Evolutionary conservation across 2,888 invertebrate species (phyloP), one percentile per base, ranked within the genome.

Genomic region (Clusia tigrina): DNA sequence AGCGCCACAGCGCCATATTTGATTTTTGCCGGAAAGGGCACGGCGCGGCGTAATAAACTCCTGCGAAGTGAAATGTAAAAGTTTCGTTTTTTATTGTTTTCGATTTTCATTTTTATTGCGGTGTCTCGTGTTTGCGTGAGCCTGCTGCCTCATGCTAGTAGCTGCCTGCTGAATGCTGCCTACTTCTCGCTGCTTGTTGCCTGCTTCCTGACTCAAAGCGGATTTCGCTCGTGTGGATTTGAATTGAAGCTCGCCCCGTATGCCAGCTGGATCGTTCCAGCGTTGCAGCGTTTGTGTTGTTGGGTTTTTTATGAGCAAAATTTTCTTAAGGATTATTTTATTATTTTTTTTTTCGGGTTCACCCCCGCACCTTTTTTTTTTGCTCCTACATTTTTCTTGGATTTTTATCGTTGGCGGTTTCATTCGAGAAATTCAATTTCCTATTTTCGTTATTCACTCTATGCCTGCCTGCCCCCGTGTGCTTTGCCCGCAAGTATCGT

Each of bases 71-170:
- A 48, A 20, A 48, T 15, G 48, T 15, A 48, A 48, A 48, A 48
- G 48, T 51, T 58, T 26, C 48, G 38, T 65, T 64, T 76, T 78
- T 78, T 78, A 78, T 78, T 76, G 78, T 78, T 78, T 78, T 78
- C 78, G 78, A 78, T 78, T 78, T 78, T 74, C 78, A 78, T 78
- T 78, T 78, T 69, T 67, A 67, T 67, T 64, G 63, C 69, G 58
- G 54, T 58, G n/a, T 23, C 56, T 53, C 66, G 65, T 65, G 74
- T 76, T 76, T 76, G 74, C 76, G 76, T 73, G 69, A 66, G 67
- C 63, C 66, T 20, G 26, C 65, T 63, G 72, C 62, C 58, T 58
- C 60, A 57, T 74, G 70, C 74, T 74, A 73, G 74, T 73, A 75
- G 68, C 68, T 63, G 51, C 51, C n/a, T n/a, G n/a, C n/a, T n/a